Evolutionary conservation across 1,140 invertebrate species (phyloP).

Genomic region (Calosoma granatense): DNA sequence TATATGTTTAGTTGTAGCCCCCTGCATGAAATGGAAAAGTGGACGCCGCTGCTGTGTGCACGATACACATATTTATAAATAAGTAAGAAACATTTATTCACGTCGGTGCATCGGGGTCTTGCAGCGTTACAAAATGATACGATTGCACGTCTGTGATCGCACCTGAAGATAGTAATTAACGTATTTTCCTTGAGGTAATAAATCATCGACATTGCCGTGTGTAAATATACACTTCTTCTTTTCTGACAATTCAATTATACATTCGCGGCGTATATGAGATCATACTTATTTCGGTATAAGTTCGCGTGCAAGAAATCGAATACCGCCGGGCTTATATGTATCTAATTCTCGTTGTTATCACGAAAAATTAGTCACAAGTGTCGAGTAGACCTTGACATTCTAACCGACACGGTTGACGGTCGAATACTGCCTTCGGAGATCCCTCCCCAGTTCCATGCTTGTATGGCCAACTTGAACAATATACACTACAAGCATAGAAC

Average conservation of each 20-base stretch:
- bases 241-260: background rate
- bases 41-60: too few species aligned
- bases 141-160: background rate
- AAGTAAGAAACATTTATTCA: too few species aligned
- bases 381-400: background rate
- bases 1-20: too few species aligned
- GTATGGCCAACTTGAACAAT: too few species aligned
- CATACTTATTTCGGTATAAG: background rate
- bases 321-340: background rate
- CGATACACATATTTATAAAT: too few species aligned
- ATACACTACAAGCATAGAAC: too few species aligned
- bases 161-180: background rate
- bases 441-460: too few species aligned
- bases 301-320: constrained; percentile 2
- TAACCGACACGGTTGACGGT: background rate
- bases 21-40: too few species aligned
- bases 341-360: constrained; percentile 1
- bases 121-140: too few species aligned
- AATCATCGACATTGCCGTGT: background rate
- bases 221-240: background rate
- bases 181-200: background rate
- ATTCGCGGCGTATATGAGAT: background rate
- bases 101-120: too few species aligned
- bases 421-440: too few species aligned
- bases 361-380: background rate